Evolutionary conservation across 2,888 invertebrate genomes (phyloP).

Genomic region (Plagiodera versicolora): DNA sequence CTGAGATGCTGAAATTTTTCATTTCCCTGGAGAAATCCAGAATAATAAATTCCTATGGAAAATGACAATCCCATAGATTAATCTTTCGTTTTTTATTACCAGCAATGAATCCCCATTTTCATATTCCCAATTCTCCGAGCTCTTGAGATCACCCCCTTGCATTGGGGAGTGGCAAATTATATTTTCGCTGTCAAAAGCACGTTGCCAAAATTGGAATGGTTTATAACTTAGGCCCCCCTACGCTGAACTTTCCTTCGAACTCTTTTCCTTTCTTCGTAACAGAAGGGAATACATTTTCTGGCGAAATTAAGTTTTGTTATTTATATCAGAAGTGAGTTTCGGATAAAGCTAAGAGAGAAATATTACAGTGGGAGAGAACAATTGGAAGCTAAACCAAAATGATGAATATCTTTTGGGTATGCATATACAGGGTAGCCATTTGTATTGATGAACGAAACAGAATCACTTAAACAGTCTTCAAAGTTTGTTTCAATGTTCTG

Average conservation of each 20-base stretch:
- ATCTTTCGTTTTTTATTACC: conserved; percentile 47
- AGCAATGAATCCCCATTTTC: conserved; percentile 49
- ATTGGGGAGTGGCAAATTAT: conserved; percentile 50
- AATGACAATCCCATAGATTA: conserved; percentile 38
- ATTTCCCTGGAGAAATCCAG: conserved; percentile 6
- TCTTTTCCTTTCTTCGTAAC: conserved; percentile 19
- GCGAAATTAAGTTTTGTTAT: not conserved
- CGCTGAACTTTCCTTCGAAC: conserved; percentile 34
- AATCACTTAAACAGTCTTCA: too few relatives aligned
- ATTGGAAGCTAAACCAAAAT: too few relatives aligned
- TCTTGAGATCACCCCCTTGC: conserved; percentile 43
- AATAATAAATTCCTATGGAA: conserved; percentile 36
- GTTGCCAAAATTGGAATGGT: conserved; percentile 44
- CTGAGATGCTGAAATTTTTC: not conserved
- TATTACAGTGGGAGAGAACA: not conserved
- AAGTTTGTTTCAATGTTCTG: too few relatives aligned
- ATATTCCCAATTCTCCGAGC: conserved; percentile 47
- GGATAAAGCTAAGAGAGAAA: not conserved
- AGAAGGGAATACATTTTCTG: conserved; percentile 4
- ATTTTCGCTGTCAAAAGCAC: conserved; percentile 49
- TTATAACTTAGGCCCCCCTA: conserved; percentile 43
- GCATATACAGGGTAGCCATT: too few relatives aligned
- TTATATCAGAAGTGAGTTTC: not conserved
- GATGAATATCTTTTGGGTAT: too few relatives aligned
- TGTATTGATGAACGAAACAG: too few relatives aligned